Percentiles rank a stretch among this genome's conserved stretches.
phyloP scores from a whole-genome alignment of 2,113 vertebrate genomes.

The Alosa alosa region DNA sequence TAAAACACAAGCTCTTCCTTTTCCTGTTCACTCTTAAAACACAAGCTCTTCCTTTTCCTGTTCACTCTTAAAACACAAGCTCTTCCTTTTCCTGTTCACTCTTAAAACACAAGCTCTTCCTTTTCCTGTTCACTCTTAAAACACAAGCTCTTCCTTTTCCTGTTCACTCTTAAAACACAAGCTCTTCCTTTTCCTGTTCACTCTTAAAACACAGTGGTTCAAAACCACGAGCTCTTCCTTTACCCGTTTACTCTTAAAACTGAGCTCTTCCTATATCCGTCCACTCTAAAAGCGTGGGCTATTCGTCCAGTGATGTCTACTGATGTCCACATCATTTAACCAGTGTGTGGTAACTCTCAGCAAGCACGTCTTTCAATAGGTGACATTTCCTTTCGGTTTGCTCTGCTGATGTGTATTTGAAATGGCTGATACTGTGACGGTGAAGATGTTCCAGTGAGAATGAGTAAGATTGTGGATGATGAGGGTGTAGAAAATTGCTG shows the following conservation, averaged over 20 bases:
- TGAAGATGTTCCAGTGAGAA: not conserved
- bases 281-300: no score
- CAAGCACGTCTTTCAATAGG: no score
- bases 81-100: not conserved
- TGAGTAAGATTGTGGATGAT: not conserved
- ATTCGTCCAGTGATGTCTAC: no score
- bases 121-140: no score
- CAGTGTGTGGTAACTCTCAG: no score
- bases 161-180: no score
- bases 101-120: not conserved
- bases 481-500: not conserved
- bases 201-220: not conserved
- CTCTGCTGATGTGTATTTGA: not conserved
- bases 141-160: no score
- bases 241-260: not conserved
- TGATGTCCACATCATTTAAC: no score
- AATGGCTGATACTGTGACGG: not conserved
- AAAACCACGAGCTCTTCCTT: not conserved
- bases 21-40: no score
- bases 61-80: no score
- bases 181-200: no score
- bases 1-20: not conserved
- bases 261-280: not conserved
- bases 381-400: not conserved
- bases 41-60: no score